Evolutionary conservation across 2,888 invertebrate genomes (phyloP), one percentile per base, ranked within the genome.

Genomic region (Gastracanthus pulcherrimus): DNA sequence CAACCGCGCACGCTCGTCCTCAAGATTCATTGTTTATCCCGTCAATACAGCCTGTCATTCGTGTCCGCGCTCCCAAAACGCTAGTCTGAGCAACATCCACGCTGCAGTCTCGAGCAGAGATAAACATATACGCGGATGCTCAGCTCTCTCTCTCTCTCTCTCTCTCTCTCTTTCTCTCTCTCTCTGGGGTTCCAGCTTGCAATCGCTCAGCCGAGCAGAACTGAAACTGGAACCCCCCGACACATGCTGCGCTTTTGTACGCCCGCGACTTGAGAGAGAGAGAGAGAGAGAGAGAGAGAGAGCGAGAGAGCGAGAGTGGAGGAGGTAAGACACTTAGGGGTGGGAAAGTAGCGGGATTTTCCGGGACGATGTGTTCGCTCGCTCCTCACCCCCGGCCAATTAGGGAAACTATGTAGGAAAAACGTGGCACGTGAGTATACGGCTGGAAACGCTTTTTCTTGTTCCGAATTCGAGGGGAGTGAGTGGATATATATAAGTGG

Each of bases 11-110:
- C 31, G 58, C 23, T 0, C 19, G n/a, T 16, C 29, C 26, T 11
- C 51, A 5, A 41, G 31, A 60, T 66, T 69, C 77, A 70, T 77
- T 77, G 70, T 77, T 77, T 69, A 70, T 67, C 70, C 36, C 48
- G 69, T 77, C 70, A 62, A 77, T 77, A 77, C 70, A 36, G 62
- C 60, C 4, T 13, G 36, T n/a, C 67, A 29, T 29, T 29, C 9
- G 48, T 16, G 13, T 16, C n/a, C 3, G 11, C 23, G n/a, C n/a
- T n/a, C n/a, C n/a, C n/a, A n/a, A n/a, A n/a, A n/a, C n/a, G n/a
- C n/a, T n/a, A n/a, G n/a, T n/a, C n/a, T n/a, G n/a, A n/a, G n/a
- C n/a, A n/a, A n/a, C n/a, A n/a, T n/a, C n/a, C n/a, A n/a, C n/a
- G n/a, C n/a, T n/a, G n/a, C n/a, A n/a, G n/a, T n/a, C n/a, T n/a